Evolutionary conservation across 1,140 invertebrate genomes (phyloP).

Genomic region (Drosophila navojoa): DNA sequence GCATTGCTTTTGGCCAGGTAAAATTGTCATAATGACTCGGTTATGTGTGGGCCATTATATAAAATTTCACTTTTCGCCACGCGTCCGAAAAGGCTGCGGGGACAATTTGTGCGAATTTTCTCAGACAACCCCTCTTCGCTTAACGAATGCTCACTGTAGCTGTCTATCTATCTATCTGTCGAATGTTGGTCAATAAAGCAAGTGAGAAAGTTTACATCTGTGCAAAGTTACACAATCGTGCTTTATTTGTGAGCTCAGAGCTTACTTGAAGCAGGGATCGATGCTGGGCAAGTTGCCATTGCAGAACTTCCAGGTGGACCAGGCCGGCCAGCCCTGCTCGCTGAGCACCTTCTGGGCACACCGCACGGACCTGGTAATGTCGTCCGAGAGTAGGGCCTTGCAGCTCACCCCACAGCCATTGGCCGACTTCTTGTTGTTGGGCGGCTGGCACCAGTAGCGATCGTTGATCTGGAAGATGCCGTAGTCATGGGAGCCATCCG

Average conservation of each 20-base stretch:
- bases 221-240: constrained; percentile 40
- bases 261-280: constrained; percentile 59
- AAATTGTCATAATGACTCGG: constrained; percentile 77
- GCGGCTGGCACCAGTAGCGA: constrained; percentile 64
- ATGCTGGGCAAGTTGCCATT: constrained; percentile 60
- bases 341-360: constrained; percentile 56
- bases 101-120: constrained; percentile 47
- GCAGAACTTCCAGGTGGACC: constrained; percentile 64
- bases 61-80: constrained; percentile 75
- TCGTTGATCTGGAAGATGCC: constrained; percentile 75
- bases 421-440: constrained; percentile 34
- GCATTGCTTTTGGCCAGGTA: constrained; percentile 66
- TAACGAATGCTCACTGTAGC: constrained; percentile 22
- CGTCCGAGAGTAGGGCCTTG: constrained; percentile 38
- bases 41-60: constrained; percentile 72
- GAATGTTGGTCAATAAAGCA: constrained; percentile 48
- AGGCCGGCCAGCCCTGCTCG: constrained; percentile 61
- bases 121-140: constrained; percentile 7
- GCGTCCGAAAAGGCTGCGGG: constrained; percentile 54
- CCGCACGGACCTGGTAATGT: constrained; percentile 44
- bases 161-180: not conserved
- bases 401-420: constrained; percentile 52
- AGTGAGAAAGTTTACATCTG: constrained; percentile 29
- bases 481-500: constrained; percentile 61
- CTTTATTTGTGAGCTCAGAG: not conserved